phyloP scores from a whole-genome alignment of 2,113 vertebrate genomes.

The Beaufortia kweichowensis region DNA sequence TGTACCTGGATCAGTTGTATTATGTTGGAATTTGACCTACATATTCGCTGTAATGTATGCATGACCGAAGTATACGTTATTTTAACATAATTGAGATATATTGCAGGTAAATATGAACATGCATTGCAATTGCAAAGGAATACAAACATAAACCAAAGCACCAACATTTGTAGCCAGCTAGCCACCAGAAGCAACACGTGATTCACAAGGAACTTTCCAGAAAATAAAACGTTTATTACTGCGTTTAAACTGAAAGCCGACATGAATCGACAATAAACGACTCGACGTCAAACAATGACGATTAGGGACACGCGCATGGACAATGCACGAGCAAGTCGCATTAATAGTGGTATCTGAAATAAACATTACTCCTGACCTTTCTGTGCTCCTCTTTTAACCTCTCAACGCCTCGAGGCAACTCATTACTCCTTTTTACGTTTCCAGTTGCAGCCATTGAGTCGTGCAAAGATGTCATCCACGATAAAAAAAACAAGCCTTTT shows the following conservation, averaged over 20 bases:
- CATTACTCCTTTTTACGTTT: constrained; percentile 51
- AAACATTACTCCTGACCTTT: constrained; percentile 78
- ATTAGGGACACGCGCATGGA: background rate
- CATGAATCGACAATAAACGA: background rate
- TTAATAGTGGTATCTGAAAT: background rate
- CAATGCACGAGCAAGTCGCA: background rate
- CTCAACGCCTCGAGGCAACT: constrained; percentile 68
- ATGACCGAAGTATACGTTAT: no score
- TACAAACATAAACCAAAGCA: background rate
- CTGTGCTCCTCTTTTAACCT: constrained; percentile 83
- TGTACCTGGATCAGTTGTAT: background rate
- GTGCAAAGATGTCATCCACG: constrained; percentile 34
- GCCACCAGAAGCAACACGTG: constrained; percentile 15
- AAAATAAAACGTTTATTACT: background rate
- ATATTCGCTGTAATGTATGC: no score
- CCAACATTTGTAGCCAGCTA: background rate
- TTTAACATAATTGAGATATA: background rate
- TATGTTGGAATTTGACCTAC: background rate
- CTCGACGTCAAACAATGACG: background rate
- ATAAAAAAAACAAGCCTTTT: constrained; percentile 8
- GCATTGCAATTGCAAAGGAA: background rate
- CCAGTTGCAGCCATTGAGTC: constrained; percentile 66
- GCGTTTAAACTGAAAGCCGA: background rate
- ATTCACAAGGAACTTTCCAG: constrained; percentile 20
- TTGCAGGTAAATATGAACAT: background rate